Evolutionary conservation across 2,797 vertebrate genomes (phyloP).

Genomic region (Acridotheres tristis): DNA sequence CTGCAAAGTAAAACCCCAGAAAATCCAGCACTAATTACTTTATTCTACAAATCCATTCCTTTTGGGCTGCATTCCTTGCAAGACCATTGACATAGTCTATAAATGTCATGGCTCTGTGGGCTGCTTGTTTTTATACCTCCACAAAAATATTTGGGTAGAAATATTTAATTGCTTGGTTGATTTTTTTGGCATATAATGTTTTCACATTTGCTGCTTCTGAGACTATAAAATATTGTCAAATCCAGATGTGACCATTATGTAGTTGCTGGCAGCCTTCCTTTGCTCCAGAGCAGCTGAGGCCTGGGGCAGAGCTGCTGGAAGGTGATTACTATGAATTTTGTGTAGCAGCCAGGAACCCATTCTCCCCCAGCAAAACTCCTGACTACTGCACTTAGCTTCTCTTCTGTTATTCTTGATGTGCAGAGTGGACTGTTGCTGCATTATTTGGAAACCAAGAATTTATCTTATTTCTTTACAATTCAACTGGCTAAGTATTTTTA

Average conservation of each 20-base stretch:
- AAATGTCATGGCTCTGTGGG: neutral
- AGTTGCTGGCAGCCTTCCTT: neutral
- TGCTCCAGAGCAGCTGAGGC: neutral
- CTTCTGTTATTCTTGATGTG: neutral
- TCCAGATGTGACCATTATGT: neutral
- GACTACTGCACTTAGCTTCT: neutral
- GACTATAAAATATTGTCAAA: neutral
- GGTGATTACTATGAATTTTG: neutral
- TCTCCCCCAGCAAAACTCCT: neutral
- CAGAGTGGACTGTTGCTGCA: accelerated
- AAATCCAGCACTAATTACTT: neutral
- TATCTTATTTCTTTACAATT: neutral
- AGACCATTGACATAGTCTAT: neutral
- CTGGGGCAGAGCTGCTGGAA: neutral
- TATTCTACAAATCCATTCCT: neutral
- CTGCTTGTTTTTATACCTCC: neutral
- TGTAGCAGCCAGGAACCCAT: neutral
- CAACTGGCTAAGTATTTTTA: neutral
- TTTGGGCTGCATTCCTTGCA: neutral
- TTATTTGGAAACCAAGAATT: neutral
- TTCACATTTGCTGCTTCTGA: neutral
- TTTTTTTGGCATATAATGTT: neutral
- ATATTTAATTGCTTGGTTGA: neutral
- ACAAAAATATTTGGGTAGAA: neutral
- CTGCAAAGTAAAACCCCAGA: neutral